Evolutionary conservation across 2,113 vertebrate species (phyloP).

Genomic region (Columbina picui): DNA sequence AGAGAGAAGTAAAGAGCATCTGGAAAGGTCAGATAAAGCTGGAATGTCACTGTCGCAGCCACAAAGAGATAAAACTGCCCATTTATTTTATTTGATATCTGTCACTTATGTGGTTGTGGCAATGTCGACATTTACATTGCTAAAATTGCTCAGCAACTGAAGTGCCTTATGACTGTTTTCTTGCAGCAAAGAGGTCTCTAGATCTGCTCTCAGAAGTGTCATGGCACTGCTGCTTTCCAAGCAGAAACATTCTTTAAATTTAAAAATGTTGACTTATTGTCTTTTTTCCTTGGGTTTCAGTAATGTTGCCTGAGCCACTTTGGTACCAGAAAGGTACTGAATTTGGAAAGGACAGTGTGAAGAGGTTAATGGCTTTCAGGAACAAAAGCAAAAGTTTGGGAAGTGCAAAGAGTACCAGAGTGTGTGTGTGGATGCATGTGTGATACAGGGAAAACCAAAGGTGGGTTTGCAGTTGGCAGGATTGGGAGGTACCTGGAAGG

Average conservation of each 20-base stretch:
- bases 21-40: constrained; percentile 62
- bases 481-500: background rate
- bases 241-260: background rate
- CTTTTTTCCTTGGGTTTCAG: background rate
- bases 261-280: background rate
- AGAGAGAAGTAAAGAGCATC: constrained; percentile 8
- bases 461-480: background rate
- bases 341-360: background rate
- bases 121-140: background rate
- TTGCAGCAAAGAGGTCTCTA: background rate
- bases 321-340: background rate
- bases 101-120: constrained; percentile 22
- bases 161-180: constrained; percentile 12
- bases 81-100: background rate
- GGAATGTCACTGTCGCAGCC: constrained; percentile 16
- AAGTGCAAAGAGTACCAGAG: background rate
- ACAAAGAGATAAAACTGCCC: background rate
- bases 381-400: background rate
- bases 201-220: background rate
- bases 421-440: rapidly evolving
- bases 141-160: constrained; percentile 3
- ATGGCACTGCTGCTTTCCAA: background rate
- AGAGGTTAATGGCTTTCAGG: background rate
- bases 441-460: background rate
- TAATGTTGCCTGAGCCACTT: background rate